Conservation (phyloP, 2,113 vertebrate species). For the Aspiorhynchus laticeps region DNA sequence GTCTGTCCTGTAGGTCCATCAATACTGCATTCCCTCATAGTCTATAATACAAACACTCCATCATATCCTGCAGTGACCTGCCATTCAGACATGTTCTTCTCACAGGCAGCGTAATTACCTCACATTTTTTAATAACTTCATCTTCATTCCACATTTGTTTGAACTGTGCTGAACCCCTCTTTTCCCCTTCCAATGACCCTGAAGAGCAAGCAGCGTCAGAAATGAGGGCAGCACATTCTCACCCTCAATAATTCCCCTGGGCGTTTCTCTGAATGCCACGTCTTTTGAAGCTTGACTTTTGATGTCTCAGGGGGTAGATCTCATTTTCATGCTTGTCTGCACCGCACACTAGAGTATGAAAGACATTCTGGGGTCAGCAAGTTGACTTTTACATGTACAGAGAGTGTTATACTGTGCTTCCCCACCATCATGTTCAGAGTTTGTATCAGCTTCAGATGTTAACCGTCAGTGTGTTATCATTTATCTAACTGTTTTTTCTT, state of each 20-base stretch:
- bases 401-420: not conserved
- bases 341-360: not conserved
- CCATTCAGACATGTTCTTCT: not conserved
- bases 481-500: conserved; percentile 11
- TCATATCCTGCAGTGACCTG: not conserved
- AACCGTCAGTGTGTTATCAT: not conserved
- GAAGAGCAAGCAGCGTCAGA: not conserved
- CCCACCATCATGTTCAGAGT: not conserved
- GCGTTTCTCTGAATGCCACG: not conserved
- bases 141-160: conserved; percentile 11
- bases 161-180: not conserved
- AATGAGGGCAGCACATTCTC: not conserved
- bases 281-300: conserved; percentile 29
- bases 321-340: conserved; percentile 29
- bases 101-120: not conserved
- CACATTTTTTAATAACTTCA: not conserved
- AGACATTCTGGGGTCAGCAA: not conserved
- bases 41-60: not conserved
- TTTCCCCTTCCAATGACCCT: conserved; percentile 15
- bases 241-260: conserved; percentile 7
- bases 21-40: not conserved
- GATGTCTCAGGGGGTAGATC: conserved; percentile 20
- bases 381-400: not conserved
- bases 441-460: not conserved
- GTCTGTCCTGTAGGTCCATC: not conserved